Evolutionary conservation across 2,113 vertebrate genomes (phyloP).

Genomic region (Chrysemys picta): DNA sequence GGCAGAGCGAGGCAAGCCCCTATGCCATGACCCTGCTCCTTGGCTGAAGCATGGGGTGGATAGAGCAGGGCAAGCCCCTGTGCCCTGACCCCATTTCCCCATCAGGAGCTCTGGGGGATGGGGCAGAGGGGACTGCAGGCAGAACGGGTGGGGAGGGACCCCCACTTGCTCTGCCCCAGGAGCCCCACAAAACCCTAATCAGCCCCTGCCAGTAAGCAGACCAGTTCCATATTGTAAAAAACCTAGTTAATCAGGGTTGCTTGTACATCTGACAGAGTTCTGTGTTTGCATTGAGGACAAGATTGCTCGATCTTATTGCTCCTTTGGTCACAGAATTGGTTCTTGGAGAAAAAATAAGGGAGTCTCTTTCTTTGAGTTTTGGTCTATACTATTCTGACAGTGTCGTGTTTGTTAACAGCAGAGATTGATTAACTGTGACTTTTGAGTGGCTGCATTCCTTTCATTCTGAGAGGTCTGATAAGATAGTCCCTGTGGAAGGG

Average conservation of each 20-base stretch:
- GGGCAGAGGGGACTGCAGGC: no score
- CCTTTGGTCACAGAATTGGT: not conserved
- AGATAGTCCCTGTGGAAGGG: not conserved
- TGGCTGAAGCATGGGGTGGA: no score
- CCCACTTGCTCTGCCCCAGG: no score
- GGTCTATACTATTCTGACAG: not conserved
- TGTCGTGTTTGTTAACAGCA: not conserved
- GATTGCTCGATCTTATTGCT: not conserved
- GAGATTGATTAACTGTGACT: not conserved
- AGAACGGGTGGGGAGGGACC: no score
- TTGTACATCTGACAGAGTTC: not conserved
- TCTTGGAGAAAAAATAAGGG: not conserved
- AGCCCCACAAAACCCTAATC: no score
- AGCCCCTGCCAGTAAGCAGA: not conserved
- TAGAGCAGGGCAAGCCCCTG: no score
- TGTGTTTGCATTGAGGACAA: not conserved
- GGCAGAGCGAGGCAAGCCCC: no score
- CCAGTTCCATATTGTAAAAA: accelerated
- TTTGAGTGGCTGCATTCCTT: not conserved
- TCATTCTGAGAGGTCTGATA: not conserved
- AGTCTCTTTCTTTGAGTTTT: not conserved
- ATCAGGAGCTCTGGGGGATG: no score
- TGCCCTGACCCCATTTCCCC: no score
- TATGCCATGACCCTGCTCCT: no score
- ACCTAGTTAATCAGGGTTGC: not conserved